phyloP scores from a whole-genome alignment of 64 coral and sea anemone genomes.

The Montipora sp. region DNA sequence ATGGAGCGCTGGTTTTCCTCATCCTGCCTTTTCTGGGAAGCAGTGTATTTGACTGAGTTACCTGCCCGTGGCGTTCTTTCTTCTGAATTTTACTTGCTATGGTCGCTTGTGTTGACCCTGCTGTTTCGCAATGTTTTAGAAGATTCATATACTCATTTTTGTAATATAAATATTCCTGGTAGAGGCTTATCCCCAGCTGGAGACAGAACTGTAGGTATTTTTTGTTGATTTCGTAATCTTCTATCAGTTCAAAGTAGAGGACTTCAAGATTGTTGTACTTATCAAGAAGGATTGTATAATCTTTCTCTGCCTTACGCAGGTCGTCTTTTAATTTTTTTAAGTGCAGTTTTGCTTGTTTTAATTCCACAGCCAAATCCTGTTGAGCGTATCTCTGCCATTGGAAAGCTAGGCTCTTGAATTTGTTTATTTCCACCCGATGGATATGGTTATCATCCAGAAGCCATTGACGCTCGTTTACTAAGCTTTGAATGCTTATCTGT shows the following conservation, averaged over 20 bases:
- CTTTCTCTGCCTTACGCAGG: neutral
- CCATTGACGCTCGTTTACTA: neutral
- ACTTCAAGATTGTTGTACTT: neutral
- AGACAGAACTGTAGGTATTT: neutral
- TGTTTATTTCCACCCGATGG: neutral
- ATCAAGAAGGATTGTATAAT: neutral
- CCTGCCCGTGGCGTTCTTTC: neutral
- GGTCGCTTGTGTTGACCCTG: neutral
- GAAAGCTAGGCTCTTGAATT: neutral
- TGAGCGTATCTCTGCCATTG: neutral
- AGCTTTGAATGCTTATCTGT: neutral
- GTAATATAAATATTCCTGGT: neutral
- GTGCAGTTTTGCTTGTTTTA: neutral
- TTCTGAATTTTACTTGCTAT: neutral
- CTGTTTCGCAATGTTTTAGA: neutral
- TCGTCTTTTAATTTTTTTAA: neutral
- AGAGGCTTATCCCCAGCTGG: neutral
- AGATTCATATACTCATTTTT: neutral
- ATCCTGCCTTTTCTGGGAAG: no score
- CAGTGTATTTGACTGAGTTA: neutral
- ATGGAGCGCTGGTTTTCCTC: neutral
- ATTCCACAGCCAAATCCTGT: neutral
- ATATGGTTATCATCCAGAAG: neutral
- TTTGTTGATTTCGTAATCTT: neutral
- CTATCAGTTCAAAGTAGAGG: neutral